Evolutionary conservation across 92 coral and sea anemone species (phyloP).

Genomic region (Phenganax subtilis): DNA sequence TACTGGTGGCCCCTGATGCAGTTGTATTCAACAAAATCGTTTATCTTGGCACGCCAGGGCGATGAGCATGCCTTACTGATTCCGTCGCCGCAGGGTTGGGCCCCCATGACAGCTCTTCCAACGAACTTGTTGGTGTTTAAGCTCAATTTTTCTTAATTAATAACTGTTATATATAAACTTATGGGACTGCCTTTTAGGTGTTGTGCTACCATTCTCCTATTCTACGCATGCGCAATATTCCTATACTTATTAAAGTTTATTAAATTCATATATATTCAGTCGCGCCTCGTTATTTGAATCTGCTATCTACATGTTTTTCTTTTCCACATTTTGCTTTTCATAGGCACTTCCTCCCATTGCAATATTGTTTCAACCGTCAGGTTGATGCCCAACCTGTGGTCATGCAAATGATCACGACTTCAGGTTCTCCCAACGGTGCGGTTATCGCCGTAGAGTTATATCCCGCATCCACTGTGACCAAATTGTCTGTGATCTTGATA

Average conservation of each 20-base stretch:
- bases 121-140: slow-evolving; percentile 53
- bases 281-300: too few species aligned
- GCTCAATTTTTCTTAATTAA: neutral
- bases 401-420: too few species aligned
- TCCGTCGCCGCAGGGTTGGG: too few species aligned
- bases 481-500: slow-evolving; percentile 11
- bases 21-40: too few species aligned
- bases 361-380: slow-evolving; percentile 43
- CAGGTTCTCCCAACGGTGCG: slow-evolving; percentile 56
- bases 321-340: neutral
- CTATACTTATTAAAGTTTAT: neutral
- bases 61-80: too few species aligned
- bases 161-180: too few species aligned
- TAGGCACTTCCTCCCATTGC: slow-evolving; percentile 50
- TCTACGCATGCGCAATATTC: neutral
- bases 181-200: too few species aligned
- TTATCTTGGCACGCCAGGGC: too few species aligned
- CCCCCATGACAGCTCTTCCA: slow-evolving; percentile 34
- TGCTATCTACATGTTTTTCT: too few species aligned
- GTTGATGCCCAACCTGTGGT: slow-evolving; percentile 51
- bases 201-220: neutral
- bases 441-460: too few species aligned
- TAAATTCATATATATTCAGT: too few species aligned
- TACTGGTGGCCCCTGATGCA: slow-evolving; percentile 21
- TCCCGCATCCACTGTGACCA: slow-evolving; percentile 10